These are phyloP conservation scores for Drosophila nigricruria DNA, from an alignment of 2,888 invertebrate species.

Conservation along the genomic window DNA sequence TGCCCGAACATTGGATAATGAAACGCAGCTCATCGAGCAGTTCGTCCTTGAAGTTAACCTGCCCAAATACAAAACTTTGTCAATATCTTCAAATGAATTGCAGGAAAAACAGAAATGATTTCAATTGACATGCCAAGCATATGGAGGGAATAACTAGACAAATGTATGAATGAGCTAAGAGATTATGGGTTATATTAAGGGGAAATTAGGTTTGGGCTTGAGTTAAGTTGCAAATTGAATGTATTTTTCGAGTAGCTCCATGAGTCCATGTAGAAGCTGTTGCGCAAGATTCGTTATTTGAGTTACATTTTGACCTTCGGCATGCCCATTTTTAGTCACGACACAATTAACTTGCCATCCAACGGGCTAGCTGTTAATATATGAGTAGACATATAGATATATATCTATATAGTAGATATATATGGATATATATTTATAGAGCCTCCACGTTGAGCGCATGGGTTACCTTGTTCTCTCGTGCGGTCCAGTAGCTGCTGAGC, in stretches of 20 bases:
- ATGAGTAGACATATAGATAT: slow-evolving; percentile 18
- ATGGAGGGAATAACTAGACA: slow-evolving; percentile 3
- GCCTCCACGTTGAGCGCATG: slow-evolving; percentile 4
- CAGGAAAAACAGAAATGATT: background rate
- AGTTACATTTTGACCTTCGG: slow-evolving; percentile 44
- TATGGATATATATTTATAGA: slow-evolving; percentile 47
- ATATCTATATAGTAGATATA: slow-evolving; percentile 14
- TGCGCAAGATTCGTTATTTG: slow-evolving; percentile 37
- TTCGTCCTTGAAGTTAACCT: slow-evolving; percentile 90
- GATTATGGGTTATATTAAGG: background rate
- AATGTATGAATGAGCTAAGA: background rate
- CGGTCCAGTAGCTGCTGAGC: slow-evolving; percentile 75
- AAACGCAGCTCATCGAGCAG: slow-evolving; percentile 90
- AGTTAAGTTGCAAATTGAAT: slow-evolving; percentile 14
- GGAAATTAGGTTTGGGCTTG: background rate
- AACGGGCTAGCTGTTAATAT: slow-evolving; percentile 31
- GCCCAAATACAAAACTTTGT: background rate
- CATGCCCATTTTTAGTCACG: slow-evolving; percentile 65
- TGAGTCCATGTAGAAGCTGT: slow-evolving; percentile 34
- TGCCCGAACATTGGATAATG: slow-evolving; percentile 89
- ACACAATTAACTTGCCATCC: slow-evolving; percentile 17
- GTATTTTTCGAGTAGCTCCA: slow-evolving; percentile 18
- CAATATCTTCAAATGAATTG: background rate
- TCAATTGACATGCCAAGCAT: slow-evolving; percentile 22
- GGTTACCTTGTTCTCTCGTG: slow-evolving; percentile 82